phyloP scores from a whole-genome alignment of 2,797 vertebrate species.

The Neomorphus geoffroyi region DNA sequence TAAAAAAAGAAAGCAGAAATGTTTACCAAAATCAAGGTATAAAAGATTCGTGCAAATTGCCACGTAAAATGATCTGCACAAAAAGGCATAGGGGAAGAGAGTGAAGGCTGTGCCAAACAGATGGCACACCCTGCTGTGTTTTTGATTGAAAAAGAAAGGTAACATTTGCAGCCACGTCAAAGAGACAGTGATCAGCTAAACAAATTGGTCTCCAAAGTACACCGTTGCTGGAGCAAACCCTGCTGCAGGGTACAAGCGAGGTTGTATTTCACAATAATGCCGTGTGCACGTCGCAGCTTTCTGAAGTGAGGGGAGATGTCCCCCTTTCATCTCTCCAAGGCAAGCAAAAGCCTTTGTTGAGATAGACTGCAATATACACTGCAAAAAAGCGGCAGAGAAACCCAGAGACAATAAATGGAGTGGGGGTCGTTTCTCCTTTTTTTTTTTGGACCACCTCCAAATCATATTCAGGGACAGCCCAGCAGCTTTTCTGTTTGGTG shows the following conservation, averaged over 20 bases:
- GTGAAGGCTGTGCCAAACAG: constrained; percentile 87
- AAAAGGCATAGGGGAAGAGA: constrained; percentile 84
- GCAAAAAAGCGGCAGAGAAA: constrained; percentile 7
- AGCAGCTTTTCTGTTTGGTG: background rate
- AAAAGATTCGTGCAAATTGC: constrained; percentile 82
- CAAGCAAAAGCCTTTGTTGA: constrained; percentile 74
- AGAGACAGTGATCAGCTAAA: constrained; percentile 90
- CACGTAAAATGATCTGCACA: constrained; percentile 84
- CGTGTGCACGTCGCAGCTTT: constrained; percentile 57
- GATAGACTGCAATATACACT: background rate
- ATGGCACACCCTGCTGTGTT: constrained; percentile 93
- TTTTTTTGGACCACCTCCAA: background rate
- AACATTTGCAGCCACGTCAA: constrained; percentile 93
- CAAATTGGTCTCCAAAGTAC: constrained; percentile 93
- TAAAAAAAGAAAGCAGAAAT: constrained; percentile 65
- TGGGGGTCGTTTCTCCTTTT: accelerated
- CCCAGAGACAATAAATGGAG: background rate
- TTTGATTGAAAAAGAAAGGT: constrained; percentile 95
- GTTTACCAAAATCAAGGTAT: constrained; percentile 78
- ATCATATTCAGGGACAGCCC: background rate
- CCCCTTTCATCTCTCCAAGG: constrained; percentile 57
- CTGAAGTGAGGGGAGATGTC: constrained; percentile 65
- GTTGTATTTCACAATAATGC: constrained; percentile 85
- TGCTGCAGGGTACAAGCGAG: constrained; percentile 79
- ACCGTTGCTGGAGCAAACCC: constrained; percentile 83